Conservation (phyloP, 2,797 vertebrate genomes). For the Anas capensis region DNA sequence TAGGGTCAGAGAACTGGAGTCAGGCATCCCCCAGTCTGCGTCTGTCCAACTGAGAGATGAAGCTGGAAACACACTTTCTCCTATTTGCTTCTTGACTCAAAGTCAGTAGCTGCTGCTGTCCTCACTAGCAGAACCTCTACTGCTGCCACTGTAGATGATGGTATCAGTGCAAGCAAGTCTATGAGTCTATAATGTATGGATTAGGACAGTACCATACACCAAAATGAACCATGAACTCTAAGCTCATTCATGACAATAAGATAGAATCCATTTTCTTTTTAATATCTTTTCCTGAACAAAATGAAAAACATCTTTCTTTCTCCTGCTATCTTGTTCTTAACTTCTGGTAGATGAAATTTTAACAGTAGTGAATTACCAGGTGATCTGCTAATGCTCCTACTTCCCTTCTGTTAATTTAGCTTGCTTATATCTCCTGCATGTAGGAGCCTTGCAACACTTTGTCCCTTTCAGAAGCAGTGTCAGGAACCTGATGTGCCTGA, state of each 20-base stretch:
- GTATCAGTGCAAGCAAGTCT: neutral
- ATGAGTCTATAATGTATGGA: neutral
- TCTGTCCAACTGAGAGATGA: neutral
- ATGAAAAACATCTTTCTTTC: neutral
- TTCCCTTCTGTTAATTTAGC: neutral
- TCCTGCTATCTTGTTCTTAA: neutral
- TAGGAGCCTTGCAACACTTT: neutral
- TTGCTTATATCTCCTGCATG: neutral
- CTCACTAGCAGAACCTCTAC: neutral
- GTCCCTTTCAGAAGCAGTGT: neutral
- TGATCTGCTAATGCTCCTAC: neutral
- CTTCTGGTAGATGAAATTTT: neutral
- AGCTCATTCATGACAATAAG: accelerated
- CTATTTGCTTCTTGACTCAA: neutral
- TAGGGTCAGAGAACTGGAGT: neutral
- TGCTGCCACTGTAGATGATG: neutral
- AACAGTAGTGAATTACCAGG: neutral
- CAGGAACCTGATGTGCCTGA: neutral
- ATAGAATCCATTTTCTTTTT: neutral
- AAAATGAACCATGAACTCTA: neutral
- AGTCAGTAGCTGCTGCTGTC: neutral
- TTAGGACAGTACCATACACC: neutral
- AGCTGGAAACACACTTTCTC: neutral
- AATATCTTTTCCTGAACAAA: neutral
- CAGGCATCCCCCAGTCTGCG: neutral